These are phyloP conservation scores for Chaenocephalus aceratus DNA, from an alignment of 2,113 vertebrate species.

Conservation along the genomic window DNA sequence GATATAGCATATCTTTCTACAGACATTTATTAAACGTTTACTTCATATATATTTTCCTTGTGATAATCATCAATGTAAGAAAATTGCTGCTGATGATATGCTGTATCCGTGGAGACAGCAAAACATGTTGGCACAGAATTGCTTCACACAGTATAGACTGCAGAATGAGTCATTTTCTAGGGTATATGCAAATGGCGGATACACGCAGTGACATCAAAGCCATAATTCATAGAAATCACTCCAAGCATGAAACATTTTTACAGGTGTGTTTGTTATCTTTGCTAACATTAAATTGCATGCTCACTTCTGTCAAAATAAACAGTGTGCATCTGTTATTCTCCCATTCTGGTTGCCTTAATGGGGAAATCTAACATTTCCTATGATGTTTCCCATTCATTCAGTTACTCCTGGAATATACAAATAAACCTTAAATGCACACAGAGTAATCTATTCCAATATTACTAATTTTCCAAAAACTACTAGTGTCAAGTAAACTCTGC, in stretches of 20 bases:
- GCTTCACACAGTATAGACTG: neutral
- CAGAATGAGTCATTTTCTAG: conserved; percentile 11
- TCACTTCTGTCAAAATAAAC: neutral
- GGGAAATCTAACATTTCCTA: neutral
- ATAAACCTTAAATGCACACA: neutral
- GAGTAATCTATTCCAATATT: neutral
- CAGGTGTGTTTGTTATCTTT: neutral
- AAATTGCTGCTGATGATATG: neutral
- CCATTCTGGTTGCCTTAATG: neutral
- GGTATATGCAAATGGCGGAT: conserved; percentile 5
- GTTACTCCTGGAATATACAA: neutral
- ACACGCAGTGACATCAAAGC: conserved; percentile 9
- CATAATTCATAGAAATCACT: conserved; percentile 27
- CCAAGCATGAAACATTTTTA: neutral
- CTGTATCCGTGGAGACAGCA: neutral
- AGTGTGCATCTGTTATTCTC: neutral
- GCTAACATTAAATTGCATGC: neutral
- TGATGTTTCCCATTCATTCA: neutral
- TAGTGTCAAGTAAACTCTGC: conserved; percentile 7
- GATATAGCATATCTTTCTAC: conserved; percentile 27
- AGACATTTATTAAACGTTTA: conserved; percentile 4
- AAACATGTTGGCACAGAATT: neutral
- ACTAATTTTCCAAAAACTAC: conserved; percentile 2
- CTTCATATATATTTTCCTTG: neutral
- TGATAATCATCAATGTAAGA: conserved; percentile 6